A percentile compares a stretch with the other conserved stretches of the same genome.
These are phyloP conservation scores for Euglossa dilemma DNA, from an alignment of 1,140 invertebrate species.

Conservation along the genomic window DNA sequence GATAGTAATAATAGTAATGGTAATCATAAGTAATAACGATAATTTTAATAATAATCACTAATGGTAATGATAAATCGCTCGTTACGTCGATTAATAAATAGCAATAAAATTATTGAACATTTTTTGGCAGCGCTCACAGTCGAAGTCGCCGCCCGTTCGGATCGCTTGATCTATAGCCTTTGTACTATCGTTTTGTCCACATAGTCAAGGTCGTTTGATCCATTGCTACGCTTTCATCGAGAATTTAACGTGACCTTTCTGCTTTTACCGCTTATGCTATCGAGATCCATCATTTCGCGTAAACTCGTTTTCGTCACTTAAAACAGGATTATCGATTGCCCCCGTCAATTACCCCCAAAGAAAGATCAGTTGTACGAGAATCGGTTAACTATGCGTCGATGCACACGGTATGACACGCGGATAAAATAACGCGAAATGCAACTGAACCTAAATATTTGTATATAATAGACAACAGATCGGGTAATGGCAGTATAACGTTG, in stretches of 20 bases:
- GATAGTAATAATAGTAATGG: conserved; percentile 38
- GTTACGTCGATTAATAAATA: conserved; percentile 68
- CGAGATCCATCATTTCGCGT: background rate
- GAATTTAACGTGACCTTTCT: background rate
- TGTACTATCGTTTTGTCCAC: conserved; percentile 34
- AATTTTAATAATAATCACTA: conserved; percentile 46
- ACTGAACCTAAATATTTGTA: conserved; percentile 3
- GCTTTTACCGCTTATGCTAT: background rate
- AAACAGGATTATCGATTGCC: background rate
- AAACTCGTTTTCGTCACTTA: background rate
- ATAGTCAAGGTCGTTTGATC: background rate
- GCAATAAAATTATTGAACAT: conserved; percentile 64
- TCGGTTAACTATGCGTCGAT: background rate
- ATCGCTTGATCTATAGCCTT: conserved; percentile 26
- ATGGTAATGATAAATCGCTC: background rate
- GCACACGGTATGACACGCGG: background rate
- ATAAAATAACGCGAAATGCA: conserved; percentile 22
- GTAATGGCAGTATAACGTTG: conserved; percentile 44
- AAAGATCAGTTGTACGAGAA: background rate
- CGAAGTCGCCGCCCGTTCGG: conserved; percentile 38
- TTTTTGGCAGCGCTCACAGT: conserved; percentile 40
- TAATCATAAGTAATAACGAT: conserved; percentile 5
- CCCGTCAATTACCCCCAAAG: background rate
- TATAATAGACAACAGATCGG: conserved; percentile 32
- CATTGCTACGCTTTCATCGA: background rate